Conservation (phyloP, 2,113 vertebrate genomes). For the Phycodurus eques region DNA sequence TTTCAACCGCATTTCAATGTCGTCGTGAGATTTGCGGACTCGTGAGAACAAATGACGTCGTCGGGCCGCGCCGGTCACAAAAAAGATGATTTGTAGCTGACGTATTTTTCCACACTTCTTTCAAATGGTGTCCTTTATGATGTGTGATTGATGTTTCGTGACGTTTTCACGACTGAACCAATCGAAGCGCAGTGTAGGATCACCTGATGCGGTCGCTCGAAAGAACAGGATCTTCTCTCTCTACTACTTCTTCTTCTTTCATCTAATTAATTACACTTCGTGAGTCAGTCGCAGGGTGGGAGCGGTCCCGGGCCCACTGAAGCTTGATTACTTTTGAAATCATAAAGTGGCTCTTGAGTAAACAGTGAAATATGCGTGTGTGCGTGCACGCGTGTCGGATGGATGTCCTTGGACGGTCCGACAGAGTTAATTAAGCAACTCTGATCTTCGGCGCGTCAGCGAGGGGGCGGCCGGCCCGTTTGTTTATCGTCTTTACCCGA, state of each 20-base stretch:
- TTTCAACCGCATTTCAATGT: no score
- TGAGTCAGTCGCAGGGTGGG: constrained; percentile 47
- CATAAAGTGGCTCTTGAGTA: constrained; percentile 67
- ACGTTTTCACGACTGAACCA: not conserved
- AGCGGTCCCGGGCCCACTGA: constrained; percentile 50
- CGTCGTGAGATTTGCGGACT: no score
- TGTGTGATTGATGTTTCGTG: no score
- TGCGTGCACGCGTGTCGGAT: constrained; percentile 17
- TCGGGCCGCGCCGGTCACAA: no score
- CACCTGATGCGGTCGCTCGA: not conserved
- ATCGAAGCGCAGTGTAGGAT: not conserved
- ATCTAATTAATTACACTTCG: constrained; percentile 32
- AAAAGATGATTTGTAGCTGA: no score
- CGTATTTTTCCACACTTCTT: no score
- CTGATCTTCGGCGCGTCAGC: constrained; percentile 43
- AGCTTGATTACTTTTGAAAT: constrained; percentile 70
- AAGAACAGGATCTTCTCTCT: not conserved
- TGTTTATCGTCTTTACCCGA: constrained; percentile 20
- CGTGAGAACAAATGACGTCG: no score
- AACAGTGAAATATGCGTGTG: constrained; percentile 57
- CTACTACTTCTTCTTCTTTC: not conserved
- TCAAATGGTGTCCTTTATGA: no score
- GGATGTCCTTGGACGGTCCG: constrained; percentile 54
- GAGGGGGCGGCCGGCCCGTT: constrained; percentile 15
- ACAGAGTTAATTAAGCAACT: constrained; percentile 57